Conservation (phyloP, 2,888 invertebrate species). For the Sinohyriopsis cumingii region DNA sequence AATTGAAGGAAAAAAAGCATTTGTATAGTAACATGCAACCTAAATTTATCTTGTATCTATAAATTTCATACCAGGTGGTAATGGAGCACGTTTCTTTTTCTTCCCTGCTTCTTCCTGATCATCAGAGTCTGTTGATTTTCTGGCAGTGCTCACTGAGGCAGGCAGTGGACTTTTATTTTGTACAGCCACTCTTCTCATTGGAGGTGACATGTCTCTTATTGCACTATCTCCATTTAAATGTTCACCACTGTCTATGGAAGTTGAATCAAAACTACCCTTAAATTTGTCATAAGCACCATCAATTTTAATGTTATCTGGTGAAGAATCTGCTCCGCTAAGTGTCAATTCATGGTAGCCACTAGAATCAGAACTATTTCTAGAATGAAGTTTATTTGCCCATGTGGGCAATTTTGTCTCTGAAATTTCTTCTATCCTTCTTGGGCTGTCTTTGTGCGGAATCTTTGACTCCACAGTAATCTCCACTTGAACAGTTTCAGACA, state of each 20-base stretch:
- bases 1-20: background rate
- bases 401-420: conserved; percentile 35
- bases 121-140: conserved; percentile 21
- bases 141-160: conserved; percentile 10
- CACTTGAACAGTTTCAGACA: conserved; percentile 39
- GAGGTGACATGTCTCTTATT: conserved; percentile 45
- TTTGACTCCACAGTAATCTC: conserved; percentile 40
- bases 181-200: conserved; percentile 15
- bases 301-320: conserved; percentile 49
- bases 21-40: no score
- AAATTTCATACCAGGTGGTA: conserved; percentile 39
- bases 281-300: conserved; percentile 34
- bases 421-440: conserved; percentile 20
- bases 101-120: conserved; percentile 21
- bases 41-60: background rate
- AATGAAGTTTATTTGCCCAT: conserved; percentile 74
- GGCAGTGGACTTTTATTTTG: conserved; percentile 1
- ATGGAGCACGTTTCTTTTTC: conserved; percentile 59
- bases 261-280: conserved; percentile 54
- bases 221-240: conserved; percentile 56
- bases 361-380: conserved; percentile 82
- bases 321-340: conserved; percentile 66
- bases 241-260: conserved; percentile 57
- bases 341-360: conserved; percentile 83
- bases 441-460: conserved; percentile 14